phyloP scores from a whole-genome alignment of 2,888 invertebrate species.

The Bombyx huttoni region DNA sequence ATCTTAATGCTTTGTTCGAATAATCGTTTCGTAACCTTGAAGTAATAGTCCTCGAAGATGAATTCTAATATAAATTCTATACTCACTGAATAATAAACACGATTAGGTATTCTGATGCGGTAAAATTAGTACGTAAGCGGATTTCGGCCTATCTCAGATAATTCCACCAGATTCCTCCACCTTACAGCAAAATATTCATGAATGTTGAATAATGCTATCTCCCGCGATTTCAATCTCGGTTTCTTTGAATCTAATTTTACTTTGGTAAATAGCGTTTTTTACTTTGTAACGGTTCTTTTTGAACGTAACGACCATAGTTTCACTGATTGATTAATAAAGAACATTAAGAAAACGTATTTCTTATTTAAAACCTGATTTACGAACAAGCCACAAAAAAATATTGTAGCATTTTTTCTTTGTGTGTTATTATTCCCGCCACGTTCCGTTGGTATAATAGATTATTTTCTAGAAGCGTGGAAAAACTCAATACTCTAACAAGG shows the following conservation, averaged over 20 bases:
- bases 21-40: not conserved
- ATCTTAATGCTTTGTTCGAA: no score
- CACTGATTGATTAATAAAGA: no score
- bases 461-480: not conserved
- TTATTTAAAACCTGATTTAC: no score
- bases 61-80: not conserved
- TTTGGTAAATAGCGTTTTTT: not conserved
- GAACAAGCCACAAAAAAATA: no score
- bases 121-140: not conserved
- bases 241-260: not conserved
- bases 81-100: conserved; percentile 1
- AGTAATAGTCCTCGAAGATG: not conserved
- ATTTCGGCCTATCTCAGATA: not conserved
- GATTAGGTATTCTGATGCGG: conserved; percentile 3
- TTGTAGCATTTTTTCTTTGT: no score
- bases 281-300: not conserved
- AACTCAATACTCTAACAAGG: not conserved
- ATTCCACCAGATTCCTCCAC: not conserved
- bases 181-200: not conserved
- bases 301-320: no score
- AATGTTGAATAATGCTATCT: not conserved
- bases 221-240: not conserved
- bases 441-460: not conserved
- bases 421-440: not conserved
- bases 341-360: no score